Percentiles rank a stretch among this genome's conserved stretches.
These are phyloP conservation scores for Trypoxylus dichotomus DNA, from an alignment of 1,140 invertebrate species.

Conservation along the genomic window DNA sequence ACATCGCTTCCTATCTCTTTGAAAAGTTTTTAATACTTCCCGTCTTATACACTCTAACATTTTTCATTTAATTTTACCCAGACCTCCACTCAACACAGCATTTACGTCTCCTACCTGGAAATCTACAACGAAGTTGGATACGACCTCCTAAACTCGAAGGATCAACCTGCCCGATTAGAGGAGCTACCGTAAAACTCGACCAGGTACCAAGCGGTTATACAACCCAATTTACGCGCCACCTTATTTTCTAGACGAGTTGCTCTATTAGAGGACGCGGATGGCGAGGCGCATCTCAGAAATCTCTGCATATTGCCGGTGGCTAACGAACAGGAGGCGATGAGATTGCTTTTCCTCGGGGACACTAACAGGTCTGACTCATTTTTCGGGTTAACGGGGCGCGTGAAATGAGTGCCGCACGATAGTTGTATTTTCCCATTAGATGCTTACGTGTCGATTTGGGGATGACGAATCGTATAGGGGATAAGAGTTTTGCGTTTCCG, in stretches of 20 bases:
- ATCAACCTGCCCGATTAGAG: slow-evolving; percentile 56
- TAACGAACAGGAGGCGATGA: slow-evolving; percentile 63
- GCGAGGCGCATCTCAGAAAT: slow-evolving; percentile 64
- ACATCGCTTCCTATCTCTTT: too few relatives aligned
- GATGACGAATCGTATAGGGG: not conserved
- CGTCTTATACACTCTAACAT: too few relatives aligned
- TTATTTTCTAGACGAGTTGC: slow-evolving; percentile 56
- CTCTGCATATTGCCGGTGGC: slow-evolving; percentile 60
- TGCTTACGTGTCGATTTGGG: not conserved
- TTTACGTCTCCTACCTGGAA: slow-evolving; percentile 58
- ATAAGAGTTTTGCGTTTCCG: not conserved
- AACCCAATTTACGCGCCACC: not conserved
- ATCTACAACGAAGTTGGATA: slow-evolving; percentile 64
- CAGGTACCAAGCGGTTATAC: not conserved
- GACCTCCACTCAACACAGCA: slow-evolving; percentile 15
- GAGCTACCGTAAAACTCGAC: slow-evolving; percentile 59
- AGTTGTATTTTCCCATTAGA: slow-evolving; percentile 14
- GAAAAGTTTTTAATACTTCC: not conserved
- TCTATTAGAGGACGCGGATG: slow-evolving; percentile 63
- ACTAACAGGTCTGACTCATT: slow-evolving; percentile 56
- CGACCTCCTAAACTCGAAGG: slow-evolving; percentile 63
- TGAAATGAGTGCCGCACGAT: not conserved
- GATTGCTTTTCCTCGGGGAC: slow-evolving; percentile 64
- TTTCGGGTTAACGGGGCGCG: not conserved
- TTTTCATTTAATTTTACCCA: not conserved